Evolutionary conservation across 1,140 invertebrate genomes (phyloP).

Genomic region (Leptoteleia sp.): DNA sequence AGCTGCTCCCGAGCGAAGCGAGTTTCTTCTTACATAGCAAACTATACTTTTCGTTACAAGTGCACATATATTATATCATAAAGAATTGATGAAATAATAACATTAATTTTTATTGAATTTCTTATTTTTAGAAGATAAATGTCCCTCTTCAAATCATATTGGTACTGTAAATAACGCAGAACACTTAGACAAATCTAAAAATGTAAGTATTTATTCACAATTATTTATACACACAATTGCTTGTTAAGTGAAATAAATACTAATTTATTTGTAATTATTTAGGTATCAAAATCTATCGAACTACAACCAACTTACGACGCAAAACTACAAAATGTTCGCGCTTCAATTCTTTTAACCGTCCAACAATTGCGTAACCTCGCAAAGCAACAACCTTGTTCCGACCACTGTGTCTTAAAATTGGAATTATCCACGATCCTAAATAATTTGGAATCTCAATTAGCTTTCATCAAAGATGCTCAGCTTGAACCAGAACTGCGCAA

Average conservation of each 20-base stretch:
- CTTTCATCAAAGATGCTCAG: constrained; percentile 5
- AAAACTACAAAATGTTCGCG: constrained; percentile 27
- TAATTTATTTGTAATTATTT: neutral
- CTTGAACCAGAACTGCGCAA: neutral
- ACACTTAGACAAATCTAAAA: constrained; percentile 21
- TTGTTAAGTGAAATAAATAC: too few relatives aligned
- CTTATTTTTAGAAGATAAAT: constrained; percentile 39
- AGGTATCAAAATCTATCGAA: constrained; percentile 10
- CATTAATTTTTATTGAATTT: constrained; percentile 6
- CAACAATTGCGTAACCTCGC: constrained; percentile 58
- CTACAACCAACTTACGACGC: neutral
- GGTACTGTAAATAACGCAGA: constrained; percentile 39
- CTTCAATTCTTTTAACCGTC: constrained; percentile 51
- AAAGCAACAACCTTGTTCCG: constrained; percentile 53
- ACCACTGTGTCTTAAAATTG: constrained; percentile 42
- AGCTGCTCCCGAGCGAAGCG: too few relatives aligned
- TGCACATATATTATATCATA: too few relatives aligned
- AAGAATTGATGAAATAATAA: too few relatives aligned
- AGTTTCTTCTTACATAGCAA: too few relatives aligned
- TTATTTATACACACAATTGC: too few relatives aligned
- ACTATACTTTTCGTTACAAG: too few relatives aligned
- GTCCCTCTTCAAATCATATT: constrained; percentile 32
- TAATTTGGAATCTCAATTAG: constrained; percentile 46
- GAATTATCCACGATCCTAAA: constrained; percentile 58
- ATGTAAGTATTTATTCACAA: constrained; percentile 47